These are phyloP conservation scores for Anguilla obscura DNA, from an alignment of 2,797 vertebrate species.

Conservation along the genomic window DNA sequence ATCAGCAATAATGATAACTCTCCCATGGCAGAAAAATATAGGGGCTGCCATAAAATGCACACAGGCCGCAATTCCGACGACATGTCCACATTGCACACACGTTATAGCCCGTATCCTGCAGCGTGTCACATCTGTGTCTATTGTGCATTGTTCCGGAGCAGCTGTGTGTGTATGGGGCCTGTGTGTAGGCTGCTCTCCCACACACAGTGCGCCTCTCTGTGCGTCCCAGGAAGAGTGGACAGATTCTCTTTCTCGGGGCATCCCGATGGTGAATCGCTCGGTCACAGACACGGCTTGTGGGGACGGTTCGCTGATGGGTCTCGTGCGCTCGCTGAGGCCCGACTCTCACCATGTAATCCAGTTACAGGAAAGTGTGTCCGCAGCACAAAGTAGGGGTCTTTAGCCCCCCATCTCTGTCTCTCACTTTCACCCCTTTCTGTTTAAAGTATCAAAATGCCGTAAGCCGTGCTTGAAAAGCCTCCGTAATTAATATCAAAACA, in stretches of 20 bases:
- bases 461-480: slow-evolving; percentile 6
- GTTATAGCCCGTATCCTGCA: neutral
- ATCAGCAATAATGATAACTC: neutral
- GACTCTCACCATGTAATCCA: neutral
- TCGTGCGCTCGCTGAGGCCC: neutral
- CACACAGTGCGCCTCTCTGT: slow-evolving; percentile 1
- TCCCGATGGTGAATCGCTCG: neutral
- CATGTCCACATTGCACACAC: neutral
- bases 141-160: slow-evolving; percentile 5
- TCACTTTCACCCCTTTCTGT: neutral
- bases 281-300: slow-evolving; percentile 1
- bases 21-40: neutral
- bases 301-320: neutral
- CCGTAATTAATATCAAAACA: slow-evolving; percentile 12
- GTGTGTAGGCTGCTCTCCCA: slow-evolving; percentile 10
- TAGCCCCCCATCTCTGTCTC: neutral
- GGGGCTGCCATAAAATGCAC: neutral
- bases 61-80: neutral
- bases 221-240: neutral
- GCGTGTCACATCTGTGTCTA: neutral
- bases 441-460: slow-evolving; percentile 4
- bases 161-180: neutral
- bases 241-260: slow-evolving; percentile 6
- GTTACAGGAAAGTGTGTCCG: neutral
- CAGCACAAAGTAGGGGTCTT: neutral